Base-by-base conservation (phyloP, 2,888 invertebrate genomes). In the Schizaphis graminum region DNA sequence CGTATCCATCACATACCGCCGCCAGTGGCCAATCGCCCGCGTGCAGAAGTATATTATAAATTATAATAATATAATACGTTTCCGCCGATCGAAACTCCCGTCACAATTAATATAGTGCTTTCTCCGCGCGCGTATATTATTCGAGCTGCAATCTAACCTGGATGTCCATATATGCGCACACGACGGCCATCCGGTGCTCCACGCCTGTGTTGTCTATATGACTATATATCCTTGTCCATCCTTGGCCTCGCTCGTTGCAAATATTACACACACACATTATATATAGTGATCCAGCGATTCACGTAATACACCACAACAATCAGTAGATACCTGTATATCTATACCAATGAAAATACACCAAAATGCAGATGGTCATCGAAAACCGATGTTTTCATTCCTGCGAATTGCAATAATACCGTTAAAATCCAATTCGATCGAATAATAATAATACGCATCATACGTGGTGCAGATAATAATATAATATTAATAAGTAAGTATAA, bases 161-260 rank as follows among this genome's bases (percentile, higher is more conserved):
- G 89, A 93, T 93, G 93, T 93, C 93, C 93, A 93, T 93, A 93
- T 93, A 93, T 89, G 93, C 93, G 84, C 93, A 90, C 89, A 0
- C 89, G 93, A 93, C 93, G 93, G 93, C 90, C 89, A 90, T 93
- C 89, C 90, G 90, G 93, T 93, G 49, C 93, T 93, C 93, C 93
- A 90, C 77, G 77, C 90, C 89, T 85, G 89, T 85, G 93, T 86
- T 84, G 84, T 90, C 21, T 77, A 35, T 35, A 77, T 77, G 77
- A 77, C 77, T 77, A 49, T 85, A 49, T 93, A 61, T 93, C 89
- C 85, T 93, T 77, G 93, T 93, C 90, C 89, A 93, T 93, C 93
- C 89, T 93, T 90, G 93, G 89, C 93, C 93, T 84, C 93, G 56
- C 56, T 56, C 44, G 89, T 84, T 44, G 89, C 90, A 56, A 90